Base-by-base conservation (phyloP, 2,888 invertebrate species). In the Linhomoeus sp. region DNA sequence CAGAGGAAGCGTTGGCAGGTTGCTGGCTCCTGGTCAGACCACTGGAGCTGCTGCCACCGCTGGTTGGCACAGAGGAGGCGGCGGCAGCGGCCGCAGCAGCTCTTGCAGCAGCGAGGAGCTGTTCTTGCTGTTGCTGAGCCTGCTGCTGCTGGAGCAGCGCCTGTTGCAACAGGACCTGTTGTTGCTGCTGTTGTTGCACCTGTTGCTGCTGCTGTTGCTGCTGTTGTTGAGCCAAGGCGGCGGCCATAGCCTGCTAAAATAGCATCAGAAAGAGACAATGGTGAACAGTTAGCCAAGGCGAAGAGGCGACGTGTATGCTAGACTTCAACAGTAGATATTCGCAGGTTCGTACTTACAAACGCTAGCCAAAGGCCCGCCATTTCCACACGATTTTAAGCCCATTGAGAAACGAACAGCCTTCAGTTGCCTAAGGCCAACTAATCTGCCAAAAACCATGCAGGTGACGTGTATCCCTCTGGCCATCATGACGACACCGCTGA, bases 171-270 rank as follows among this genome's bases (percentile, higher is more conserved):
- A 24, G 41, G 2, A 15, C 3, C 37, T 44, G 43, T 22, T n/a
- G n/a, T n/a, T 29, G 33, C n/a, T 43, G 43, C 25, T 43, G 43
- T n/a, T 43, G 41, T n/a, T 12, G 15, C 22, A 24, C 5, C 40
- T 40, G n/a, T n/a, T n/a, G 57, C 45, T 55, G 57, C 51, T 56
- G 58, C 50, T 56, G 53, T 45, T 47, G 53, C 41, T 51, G 53
- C 39, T 49, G 49, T 39, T 53, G 53, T 37, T 55, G 57, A 50
- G 55, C 53, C 45, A 56, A 54, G 43, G 58, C 58, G 47, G 55
- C 5, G 38, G 29, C 29, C 29, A 29, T 29, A 29, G 38, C 38
- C 17, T 38, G 38, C 38, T 20, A 7, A 24, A 15, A 3, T 3
- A 24, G 12, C 26, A 24, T 3, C 2, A 24, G 29, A 15, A 41